Base-by-base conservation (phyloP, 2,888 invertebrate genomes). In the Agonopterix arenella region DNA sequence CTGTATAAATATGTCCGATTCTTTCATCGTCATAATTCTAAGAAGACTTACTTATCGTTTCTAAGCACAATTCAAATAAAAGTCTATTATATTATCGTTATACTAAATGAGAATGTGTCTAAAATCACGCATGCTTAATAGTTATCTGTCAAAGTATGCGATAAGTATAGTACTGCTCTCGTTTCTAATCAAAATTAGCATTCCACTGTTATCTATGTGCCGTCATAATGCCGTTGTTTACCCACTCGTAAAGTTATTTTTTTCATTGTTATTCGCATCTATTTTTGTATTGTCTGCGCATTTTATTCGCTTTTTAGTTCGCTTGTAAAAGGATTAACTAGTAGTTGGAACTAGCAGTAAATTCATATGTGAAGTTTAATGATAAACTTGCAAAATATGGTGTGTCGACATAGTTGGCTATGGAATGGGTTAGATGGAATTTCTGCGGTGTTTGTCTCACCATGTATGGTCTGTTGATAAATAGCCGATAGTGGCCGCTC, bases 101-200 rank as follows among this genome's bases (percentile, higher is more conserved):
- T 58, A 63, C 45, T 50, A 52, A 68, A 66, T 66, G 62, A 60
- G 70, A 74, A 78, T 70, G 66, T 70, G 70, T 70, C 66, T 66
- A 66, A 76, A 81, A 79, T 78, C 78, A 79, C 76, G 73, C 75
- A 66, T 70, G 67, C 74, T 77, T 70, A 61, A 73, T 70, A 78
- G 63, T 76, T 82, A 83, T 84, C 82, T 82, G 64, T 76, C 66
- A 70, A 75, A 75, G 74, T 73, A 73, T 66, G 73, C 69, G 82
- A 83, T 84, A 81, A 84, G 73, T 68, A 66, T 64, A 59, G 75
- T 62, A 60, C 66, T 80, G 82, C 71, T 81, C 81, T 81, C 76
- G 73, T 82, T 84, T 76, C 73, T 83, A 82, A 86, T 84, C 83
- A 74, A 76, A 83, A 81, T 81, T 81, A 73, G 76, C 81, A 85